Percentiles rank a stretch among this genome's conserved stretches.
These are phyloP conservation scores for human DNA, from an alignment of 2,113 vertebrate genomes.

Conservation along the genomic window DNA sequence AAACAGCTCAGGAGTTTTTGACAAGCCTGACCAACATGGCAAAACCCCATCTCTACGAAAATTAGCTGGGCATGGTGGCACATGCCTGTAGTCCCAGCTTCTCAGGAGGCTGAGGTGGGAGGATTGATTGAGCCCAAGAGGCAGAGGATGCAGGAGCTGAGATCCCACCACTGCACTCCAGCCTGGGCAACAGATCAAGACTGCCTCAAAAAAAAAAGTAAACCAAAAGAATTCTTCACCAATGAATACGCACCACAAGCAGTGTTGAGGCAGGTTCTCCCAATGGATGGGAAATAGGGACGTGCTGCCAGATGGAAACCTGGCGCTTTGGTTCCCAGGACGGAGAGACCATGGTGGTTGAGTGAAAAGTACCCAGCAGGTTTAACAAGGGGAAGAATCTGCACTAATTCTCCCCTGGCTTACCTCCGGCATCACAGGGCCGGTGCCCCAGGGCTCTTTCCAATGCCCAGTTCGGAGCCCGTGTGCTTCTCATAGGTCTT, in stretches of 20 bases:
- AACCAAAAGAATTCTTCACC: background rate
- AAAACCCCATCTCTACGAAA: no score
- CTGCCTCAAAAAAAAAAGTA: no score
- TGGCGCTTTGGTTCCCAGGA: accelerated
- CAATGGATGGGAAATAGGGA: accelerated
- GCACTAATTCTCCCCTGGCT: accelerated
- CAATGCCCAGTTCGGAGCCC: accelerated
- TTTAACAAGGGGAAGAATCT: accelerated
- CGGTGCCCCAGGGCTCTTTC: accelerated
- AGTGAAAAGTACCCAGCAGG: accelerated
- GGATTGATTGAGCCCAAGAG: no score
- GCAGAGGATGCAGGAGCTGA: no score
- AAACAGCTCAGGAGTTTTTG: background rate
- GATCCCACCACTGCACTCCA: no score
- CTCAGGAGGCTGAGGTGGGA: no score
- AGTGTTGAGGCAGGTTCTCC: background rate
- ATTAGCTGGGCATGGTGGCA: no score
- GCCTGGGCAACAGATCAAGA: no score
- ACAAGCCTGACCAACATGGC: no score
- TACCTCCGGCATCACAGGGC: accelerated
- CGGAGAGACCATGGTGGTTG: no score
- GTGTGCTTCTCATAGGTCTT: background rate
- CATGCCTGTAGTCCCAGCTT: no score
- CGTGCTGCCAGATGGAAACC: accelerated
- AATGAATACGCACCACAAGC: accelerated